Evolutionary conservation across 2,797 vertebrate species (phyloP), one percentile per base, ranked within the genome.

Genomic region (Clarias platycephalus): DNA sequence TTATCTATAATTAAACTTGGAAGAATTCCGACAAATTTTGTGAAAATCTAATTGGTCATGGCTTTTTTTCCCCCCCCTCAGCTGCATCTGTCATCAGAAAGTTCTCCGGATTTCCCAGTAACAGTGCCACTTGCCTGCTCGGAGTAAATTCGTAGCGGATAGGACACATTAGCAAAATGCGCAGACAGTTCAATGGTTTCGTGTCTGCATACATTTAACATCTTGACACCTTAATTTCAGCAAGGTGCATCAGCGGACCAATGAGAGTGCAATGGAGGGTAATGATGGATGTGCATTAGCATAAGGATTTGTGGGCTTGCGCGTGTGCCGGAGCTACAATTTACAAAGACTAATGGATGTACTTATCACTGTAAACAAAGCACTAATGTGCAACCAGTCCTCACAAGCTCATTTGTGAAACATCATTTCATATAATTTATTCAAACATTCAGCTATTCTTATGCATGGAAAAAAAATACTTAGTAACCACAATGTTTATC

Each of bases 171-270:
- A 60, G 70, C 37, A 66, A 81, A 66, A 85, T 72, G 67, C 34
- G 44, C 68, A 81, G 60, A 22, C 78, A 44, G 68, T 37, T 81
- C 78, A 85, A 55, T 74, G 78, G 28, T 75, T 85, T 78, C 63
- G 44, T 82, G 40, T 22, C 70, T 67, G 53, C 49, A 37, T 40
- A 68, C 84, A 76, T 74, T 76, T 81, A 85, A 81, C 79, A 81
- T 85, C 40, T 79, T 78, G 75, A 70, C 75, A 76, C 71, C 71
- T 85, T 81, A n/a, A 68, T 81, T 81, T 85, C 68, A 74, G 62
- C 16, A 49, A 85, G 80, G 79, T 60, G 63, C 77, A 28, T 82
- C 72, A 53, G 72, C 49, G 84, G 62, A 40, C 71, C 80, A 77
- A 31, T 82, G 62, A 82, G 84, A 75, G 80, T 2, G 20, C 64